Conservation (phyloP, 1,140 invertebrate genomes). For the Heliothis virescens region DNA sequence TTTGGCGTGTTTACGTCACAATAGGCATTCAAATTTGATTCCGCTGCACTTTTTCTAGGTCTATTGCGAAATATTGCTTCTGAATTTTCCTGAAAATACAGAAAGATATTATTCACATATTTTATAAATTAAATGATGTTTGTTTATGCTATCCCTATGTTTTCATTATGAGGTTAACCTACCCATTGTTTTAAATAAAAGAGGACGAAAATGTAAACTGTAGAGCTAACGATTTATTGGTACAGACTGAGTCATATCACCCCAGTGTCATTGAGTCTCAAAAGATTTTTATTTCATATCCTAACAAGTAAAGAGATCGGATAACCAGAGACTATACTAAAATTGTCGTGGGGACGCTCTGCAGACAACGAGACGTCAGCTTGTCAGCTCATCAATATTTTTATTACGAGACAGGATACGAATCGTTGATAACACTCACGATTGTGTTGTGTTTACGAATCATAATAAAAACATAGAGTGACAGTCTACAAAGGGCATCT, state of each 20-base stretch:
- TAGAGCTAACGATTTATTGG: too few species aligned
- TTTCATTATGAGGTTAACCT: too few species aligned
- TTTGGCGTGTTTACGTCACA: conserved; percentile 63
- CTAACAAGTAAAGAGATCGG: neutral
- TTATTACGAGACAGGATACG: conserved; percentile 12
- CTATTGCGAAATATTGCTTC: conserved; percentile 15
- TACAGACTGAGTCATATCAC: too few species aligned
- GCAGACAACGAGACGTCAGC: conserved; percentile 28
- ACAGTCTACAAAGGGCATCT: neutral
- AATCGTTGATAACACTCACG: conserved; percentile 20
- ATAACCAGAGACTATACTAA: neutral
- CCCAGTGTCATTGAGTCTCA: too few species aligned
- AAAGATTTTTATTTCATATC: neutral
- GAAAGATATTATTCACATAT: neutral
- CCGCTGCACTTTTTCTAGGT: conserved; percentile 5
- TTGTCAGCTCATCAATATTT: conserved; percentile 29
- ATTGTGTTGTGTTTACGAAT: neutral
- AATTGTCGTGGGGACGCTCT: conserved; percentile 17
- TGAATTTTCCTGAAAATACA: conserved; percentile 27
- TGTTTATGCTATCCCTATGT: too few species aligned
- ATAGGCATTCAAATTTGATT: conserved; percentile 45
- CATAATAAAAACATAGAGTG: conserved; percentile 9
- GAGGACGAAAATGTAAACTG: too few species aligned
- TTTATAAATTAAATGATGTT: neutral
- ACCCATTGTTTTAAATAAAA: too few species aligned